Evolutionary conservation across 92 coral and sea anemone genomes (phyloP), one percentile per base, ranked within the genome.

Genomic region (Nematostella vectensis): DNA sequence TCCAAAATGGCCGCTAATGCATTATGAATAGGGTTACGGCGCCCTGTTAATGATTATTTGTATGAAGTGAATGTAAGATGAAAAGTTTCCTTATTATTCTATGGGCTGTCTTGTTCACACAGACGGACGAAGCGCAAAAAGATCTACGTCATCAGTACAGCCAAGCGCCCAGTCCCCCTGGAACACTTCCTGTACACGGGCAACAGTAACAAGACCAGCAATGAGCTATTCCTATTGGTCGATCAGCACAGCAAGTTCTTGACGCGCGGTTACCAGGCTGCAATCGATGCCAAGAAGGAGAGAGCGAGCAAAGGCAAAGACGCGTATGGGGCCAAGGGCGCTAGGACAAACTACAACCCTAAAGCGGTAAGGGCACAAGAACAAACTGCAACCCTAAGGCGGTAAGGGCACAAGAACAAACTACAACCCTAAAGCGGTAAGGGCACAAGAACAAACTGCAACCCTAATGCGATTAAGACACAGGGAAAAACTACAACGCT

Each of bases 131-230:
- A 91, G 61, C 69, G 61, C 56, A 91, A 85, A 48, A 78, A 82
- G 68, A 62, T 91, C 48, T 82, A 85, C 76, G 98, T 91, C 47
- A 86, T 91, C 72, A 91, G 98, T 72, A 91, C 98, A 0, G 74
- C 69, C 0, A 91, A 91, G 71, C 98, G 98, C 25, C 98, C 98
- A 31, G 93, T 91, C 43, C 98, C 98, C 20, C 60, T 91, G 25
- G 82, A 85, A 48, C 87, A 91, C 66, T 85, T 69, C 53, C 84
- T 91, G 62, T 91, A 91, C 70, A 91, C 98, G 30, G 98, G 98
- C 47, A 85, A 85, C 68, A 91, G 98, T 58, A 74, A 79, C 48
- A 91, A 81, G 62, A 91, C 98, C 4, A 85, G 95, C 62, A 64
- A 68, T 23, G 98, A 91, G 69, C 67, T 81, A 82, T 91, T 91